Evolutionary conservation across 2,888 invertebrate genomes (phyloP).

Genomic region (Herminia tarsipennalis): DNA sequence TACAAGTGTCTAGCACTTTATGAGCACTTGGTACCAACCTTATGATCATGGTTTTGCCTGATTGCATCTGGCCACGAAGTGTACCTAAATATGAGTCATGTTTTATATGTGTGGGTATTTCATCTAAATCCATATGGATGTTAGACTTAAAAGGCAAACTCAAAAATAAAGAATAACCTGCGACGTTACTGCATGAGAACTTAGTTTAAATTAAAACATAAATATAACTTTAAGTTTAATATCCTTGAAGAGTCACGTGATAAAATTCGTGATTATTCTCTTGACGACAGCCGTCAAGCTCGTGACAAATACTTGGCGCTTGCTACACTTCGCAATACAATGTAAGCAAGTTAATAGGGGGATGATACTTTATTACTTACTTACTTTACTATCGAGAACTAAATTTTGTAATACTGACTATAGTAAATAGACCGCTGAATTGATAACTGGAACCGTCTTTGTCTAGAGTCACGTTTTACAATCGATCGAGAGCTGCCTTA

Average conservation of each 20-base stretch:
- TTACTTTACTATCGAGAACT: constrained; percentile 38
- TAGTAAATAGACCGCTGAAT: constrained; percentile 56
- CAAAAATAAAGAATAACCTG: too few relatives aligned
- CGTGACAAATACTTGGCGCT: constrained; percentile 61
- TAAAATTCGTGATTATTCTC: constrained; percentile 61
- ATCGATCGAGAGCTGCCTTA: constrained; percentile 48
- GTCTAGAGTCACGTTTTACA: constrained; percentile 65
- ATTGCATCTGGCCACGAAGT: too few relatives aligned
- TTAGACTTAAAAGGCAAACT: too few relatives aligned
- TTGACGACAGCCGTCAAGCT: constrained; percentile 36
- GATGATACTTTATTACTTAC: constrained; percentile 20
- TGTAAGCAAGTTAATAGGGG: constrained; percentile 10
- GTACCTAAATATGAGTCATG: too few relatives aligned
- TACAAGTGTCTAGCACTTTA: too few relatives aligned
- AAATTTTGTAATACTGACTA: constrained; percentile 58
- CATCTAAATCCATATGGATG: too few relatives aligned
- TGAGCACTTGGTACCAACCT: too few relatives aligned
- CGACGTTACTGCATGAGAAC: too few relatives aligned
- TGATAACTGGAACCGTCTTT: constrained; percentile 63
- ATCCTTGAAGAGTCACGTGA: constrained; percentile 46
- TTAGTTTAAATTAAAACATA: background rate
- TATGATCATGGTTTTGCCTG: too few relatives aligned
- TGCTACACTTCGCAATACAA: constrained; percentile 32
- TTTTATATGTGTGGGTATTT: too few relatives aligned
- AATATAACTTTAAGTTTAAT: constrained; percentile 7